A percentile compares a stretch with the other conserved stretches of the same genome.
Conservation (phyloP, 2,113 vertebrate species). For the Urocynchramus pylzowi region DNA sequence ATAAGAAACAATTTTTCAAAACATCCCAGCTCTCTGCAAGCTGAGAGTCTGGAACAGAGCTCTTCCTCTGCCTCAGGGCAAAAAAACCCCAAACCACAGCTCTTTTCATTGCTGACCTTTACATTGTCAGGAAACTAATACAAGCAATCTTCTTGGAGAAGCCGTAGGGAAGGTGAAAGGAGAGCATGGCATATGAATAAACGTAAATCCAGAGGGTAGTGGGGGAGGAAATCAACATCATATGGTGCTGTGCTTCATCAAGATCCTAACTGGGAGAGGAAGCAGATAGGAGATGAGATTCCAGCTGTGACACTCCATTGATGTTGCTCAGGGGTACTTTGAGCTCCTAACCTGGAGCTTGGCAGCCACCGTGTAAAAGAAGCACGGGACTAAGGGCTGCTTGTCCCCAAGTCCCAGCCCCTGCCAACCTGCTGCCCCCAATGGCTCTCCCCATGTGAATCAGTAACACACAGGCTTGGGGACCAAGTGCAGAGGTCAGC, state of each 20-base stretch:
- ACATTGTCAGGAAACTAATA: neutral
- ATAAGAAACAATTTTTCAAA: constrained; percentile 39
- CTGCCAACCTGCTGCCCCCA: neutral
- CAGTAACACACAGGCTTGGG: accelerated
- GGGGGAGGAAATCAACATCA: neutral
- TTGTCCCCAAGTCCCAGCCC: neutral
- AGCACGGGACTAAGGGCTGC: neutral
- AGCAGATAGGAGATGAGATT: neutral
- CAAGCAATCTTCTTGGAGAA: neutral
- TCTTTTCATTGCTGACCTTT: neutral
- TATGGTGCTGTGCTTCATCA: neutral
- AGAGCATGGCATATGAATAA: neutral
- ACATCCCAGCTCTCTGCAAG: neutral
- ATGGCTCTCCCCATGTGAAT: neutral
- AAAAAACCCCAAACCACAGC: neutral
- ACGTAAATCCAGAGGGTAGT: neutral
- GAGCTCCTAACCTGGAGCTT: neutral
- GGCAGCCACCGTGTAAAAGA: neutral
- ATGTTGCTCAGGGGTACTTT: neutral
- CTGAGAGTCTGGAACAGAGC: neutral
- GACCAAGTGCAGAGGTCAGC: neutral
- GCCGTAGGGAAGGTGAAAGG: neutral
- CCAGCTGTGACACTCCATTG: neutral
- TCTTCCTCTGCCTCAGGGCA: neutral
- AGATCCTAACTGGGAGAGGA: neutral